Conservation (phyloP, 2,888 invertebrate species). For the Lepidonotus clava region DNA sequence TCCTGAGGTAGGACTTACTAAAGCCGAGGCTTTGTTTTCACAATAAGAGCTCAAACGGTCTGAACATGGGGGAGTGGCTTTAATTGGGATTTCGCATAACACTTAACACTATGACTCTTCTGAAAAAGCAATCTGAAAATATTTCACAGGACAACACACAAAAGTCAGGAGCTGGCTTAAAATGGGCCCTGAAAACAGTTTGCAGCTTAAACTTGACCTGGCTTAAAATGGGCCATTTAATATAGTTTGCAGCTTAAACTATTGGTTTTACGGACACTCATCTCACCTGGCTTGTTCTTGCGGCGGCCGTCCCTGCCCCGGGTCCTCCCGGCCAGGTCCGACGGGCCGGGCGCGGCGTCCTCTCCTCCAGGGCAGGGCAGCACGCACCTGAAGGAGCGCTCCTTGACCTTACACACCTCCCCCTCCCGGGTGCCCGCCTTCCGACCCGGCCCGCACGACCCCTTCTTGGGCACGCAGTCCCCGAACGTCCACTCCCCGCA, state of each 20-base stretch:
- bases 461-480: conserved; percentile 33
- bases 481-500: conserved; percentile 30
- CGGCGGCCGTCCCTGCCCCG: conserved; percentile 24
- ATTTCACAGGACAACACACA: too few relatives aligned
- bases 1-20: too few relatives aligned
- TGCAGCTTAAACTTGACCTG: too few relatives aligned
- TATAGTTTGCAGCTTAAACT: too few relatives aligned
- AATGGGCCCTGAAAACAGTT: too few relatives aligned
- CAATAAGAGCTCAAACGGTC: too few relatives aligned
- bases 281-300: conserved; percentile 26
- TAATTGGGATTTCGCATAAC: too few relatives aligned
- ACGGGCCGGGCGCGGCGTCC: background rate
- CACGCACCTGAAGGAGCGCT: conserved; percentile 24
- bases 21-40: too few relatives aligned
- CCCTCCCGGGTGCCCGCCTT: conserved; percentile 37
- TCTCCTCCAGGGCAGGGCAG: background rate
- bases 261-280: too few relatives aligned
- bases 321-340: background rate
- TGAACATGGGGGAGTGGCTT: too few relatives aligned
- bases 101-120: background rate
- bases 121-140: background rate
- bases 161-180: too few relatives aligned
- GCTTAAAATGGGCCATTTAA: too few relatives aligned
- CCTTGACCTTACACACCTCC: background rate
- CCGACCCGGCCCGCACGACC: conserved; percentile 23